Base-by-base conservation (phyloP, 2,113 vertebrate genomes). In the Otis tarda region DNA sequence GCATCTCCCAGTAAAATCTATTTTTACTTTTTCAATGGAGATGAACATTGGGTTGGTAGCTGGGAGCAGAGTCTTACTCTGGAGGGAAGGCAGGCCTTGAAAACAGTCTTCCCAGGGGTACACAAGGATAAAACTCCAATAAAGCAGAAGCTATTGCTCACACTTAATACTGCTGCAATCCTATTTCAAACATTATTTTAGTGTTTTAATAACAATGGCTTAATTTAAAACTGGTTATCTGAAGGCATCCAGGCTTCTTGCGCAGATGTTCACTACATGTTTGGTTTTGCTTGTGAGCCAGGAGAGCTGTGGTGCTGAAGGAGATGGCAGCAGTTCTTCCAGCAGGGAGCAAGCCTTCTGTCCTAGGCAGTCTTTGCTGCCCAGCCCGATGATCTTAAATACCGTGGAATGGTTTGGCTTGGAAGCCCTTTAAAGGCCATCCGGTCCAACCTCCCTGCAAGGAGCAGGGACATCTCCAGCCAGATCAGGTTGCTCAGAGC, bases 241-340 rank as follows among this genome's bases (percentile, higher is more conserved):
- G 64, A 45, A n/a, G 35, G 35, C 12, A 43, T 20, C 18, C 6
- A 41, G 30, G 14, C 24, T 68, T 74, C 23, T n/a, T 49, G 52
- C 0, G 1, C 30, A 53, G 47, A 17, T 68, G n/a, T 17, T 74
- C 1, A 0, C 11, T 80, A 15, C 1, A 1, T 49, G n/a, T 22
- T 75, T 1, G 7, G 12, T 50, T 81, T 55, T 20, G 3, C n/a
- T 45, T 28, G 20, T 39, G 23, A 50, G 70, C 13, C 64, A 33
- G 57, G 83, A 86, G 30, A 49, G 12, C 31, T 63, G 13, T 31
- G 41, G 41, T 13, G 16, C 15, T 57, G 45, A 30, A 37, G 27
- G 68, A 61, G 39, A 10, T 28, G 5, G 31, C 17, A 30, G 28
- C 30, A 55, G 33, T 15, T 68, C 33, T 73, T 73, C 53, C 30